Conservation (phyloP, 2,113 vertebrate genomes). For the Nycticebus coucang region DNA sequence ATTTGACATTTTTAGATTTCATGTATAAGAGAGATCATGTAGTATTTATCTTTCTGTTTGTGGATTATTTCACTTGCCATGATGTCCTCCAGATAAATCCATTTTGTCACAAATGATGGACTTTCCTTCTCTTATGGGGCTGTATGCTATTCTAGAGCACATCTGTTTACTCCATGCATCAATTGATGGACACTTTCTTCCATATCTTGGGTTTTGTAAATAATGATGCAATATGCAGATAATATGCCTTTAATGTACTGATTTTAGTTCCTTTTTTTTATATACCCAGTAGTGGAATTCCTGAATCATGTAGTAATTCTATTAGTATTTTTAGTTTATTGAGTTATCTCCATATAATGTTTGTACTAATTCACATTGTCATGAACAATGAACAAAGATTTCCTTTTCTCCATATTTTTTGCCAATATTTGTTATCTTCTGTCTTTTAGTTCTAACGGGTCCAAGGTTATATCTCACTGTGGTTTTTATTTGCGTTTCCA, state of each 20-base stretch:
- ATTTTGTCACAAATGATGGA: background rate
- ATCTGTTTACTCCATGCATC: background rate
- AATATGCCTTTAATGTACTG: background rate
- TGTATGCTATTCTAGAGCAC: background rate
- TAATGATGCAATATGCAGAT: background rate
- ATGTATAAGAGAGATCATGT: background rate
- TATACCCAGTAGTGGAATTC: background rate
- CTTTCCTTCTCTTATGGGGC: background rate
- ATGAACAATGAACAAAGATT: background rate
- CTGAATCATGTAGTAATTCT: background rate
- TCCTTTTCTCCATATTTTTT: background rate
- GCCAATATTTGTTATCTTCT: background rate
- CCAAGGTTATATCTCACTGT: background rate
- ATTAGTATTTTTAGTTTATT: background rate
- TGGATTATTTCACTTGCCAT: background rate
- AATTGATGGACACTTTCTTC: background rate
- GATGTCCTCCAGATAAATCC: background rate
- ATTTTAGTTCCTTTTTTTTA: background rate
- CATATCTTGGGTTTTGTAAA: background rate
- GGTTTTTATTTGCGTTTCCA: background rate
- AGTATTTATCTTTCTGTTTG: background rate
- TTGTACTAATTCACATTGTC: background rate
- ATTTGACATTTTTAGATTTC: background rate
- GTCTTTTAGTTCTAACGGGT: background rate
- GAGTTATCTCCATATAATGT: background rate